A percentile compares a stretch with the other conserved stretches of the same genome.
phyloP scores from a whole-genome alignment of 2,113 vertebrate species.

The Grus americana region DNA sequence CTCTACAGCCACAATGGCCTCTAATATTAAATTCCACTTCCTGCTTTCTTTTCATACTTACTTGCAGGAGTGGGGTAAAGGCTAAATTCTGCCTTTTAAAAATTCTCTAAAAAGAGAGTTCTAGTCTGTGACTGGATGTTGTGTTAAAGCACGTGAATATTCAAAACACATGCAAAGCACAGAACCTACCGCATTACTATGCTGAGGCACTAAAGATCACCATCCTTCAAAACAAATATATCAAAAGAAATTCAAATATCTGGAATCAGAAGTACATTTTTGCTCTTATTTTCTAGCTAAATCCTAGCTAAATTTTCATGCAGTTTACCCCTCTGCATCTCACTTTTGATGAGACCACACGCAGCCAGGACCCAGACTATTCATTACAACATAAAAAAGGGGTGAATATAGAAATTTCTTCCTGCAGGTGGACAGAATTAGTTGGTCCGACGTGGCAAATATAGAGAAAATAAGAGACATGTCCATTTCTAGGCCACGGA shows the following conservation, averaged over 20 bases:
- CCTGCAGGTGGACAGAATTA: too few relatives aligned
- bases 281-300: too few relatives aligned
- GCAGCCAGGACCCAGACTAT: neutral
- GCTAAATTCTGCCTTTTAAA: neutral
- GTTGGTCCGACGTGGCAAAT: neutral
- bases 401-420: neutral
- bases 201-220: neutral
- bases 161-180: neutral
- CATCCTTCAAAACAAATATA: neutral
- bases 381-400: neutral
- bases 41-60: neutral
- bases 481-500: accelerated
- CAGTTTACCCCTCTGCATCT: neutral
- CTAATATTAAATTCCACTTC: neutral
- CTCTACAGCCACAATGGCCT: neutral
- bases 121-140: neutral
- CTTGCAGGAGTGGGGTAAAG: neutral
- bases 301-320: too few relatives aligned
- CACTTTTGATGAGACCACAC: accelerated
- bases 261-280: neutral
- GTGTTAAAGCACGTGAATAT: neutral
- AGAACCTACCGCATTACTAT: neutral
- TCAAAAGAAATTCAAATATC: neutral
- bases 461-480: neutral
- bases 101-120: neutral